Evolutionary conservation across 2,113 vertebrate species (phyloP), one percentile per base, ranked within the genome.

Genomic region (Zosterops japonicus): DNA sequence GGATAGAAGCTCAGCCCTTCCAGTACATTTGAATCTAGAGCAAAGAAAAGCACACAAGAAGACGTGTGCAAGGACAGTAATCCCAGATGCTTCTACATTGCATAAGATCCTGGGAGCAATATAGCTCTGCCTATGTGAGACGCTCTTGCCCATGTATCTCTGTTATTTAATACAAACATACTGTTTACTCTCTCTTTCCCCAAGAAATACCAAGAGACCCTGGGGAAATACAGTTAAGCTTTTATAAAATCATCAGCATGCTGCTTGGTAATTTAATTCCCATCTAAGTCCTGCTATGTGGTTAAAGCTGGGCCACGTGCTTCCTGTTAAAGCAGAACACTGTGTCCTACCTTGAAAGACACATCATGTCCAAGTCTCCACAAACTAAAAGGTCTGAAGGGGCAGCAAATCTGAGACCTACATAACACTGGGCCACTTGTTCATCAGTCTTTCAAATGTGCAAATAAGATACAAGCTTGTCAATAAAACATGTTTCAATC

Each of bases 311-410:
- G 42, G 41, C 35, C 80, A 52, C 0, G 0, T 91, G 60, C 83
- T 93, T 92, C 77, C 72, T 63, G 56, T 67, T 81, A 63, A 68
- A 84, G 60, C 52, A 83, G 76, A 94, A 94, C 69, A 46, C 24
- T 33, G 46, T 31, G 59, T 88, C 64, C 79, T 56, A 78, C 72
- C 86, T 95, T 74, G 72, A 86, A 89, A 78, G 60, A 25, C 47
- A 57, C 4, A 25, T 25, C 16, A 39, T 0, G 0, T 50, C 64
- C 23, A 46, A 59, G 29, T 16, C 27, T 44, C 59, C 10, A 15
- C 50, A 64, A 49, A 60, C 18, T 31, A 57, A 39, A 7, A 55
- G 27, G 36, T 29, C 46, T 74, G 55, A 74, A 21, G 8, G 33
- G 71, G 52, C 64, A 87, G 71, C 50, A 89, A 57, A 71, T 28